Conservation (phyloP, 1,140 invertebrate genomes). For the Halictus rubicundus region DNA sequence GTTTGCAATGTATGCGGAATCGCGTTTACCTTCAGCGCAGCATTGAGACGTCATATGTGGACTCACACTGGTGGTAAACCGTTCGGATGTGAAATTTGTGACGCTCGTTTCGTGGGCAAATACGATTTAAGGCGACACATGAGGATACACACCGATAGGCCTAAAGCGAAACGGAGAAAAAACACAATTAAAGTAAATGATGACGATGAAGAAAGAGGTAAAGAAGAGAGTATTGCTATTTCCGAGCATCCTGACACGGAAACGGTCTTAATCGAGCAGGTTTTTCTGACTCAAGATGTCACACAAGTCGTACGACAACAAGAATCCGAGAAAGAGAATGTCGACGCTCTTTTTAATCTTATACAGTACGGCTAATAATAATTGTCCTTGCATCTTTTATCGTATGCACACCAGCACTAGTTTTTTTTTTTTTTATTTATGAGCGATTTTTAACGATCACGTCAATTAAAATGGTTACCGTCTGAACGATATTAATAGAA, state of each 20-base stretch:
- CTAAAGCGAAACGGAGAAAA: slow-evolving; percentile 57
- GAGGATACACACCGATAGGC: slow-evolving; percentile 71
- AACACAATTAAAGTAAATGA: slow-evolving; percentile 41
- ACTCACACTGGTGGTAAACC: slow-evolving; percentile 79
- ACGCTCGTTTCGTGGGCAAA: slow-evolving; percentile 73
- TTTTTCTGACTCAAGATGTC: slow-evolving; percentile 68
- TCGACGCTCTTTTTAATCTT: slow-evolving; percentile 73
- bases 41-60: slow-evolving; percentile 76
- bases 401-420: neutral
- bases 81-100: slow-evolving; percentile 78
- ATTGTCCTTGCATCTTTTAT: neutral
- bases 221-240: slow-evolving; percentile 21
- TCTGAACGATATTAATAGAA: neutral
- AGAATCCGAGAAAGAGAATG: slow-evolving; percentile 77
- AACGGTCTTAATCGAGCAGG: slow-evolving; percentile 71
- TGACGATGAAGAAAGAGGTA: slow-evolving; percentile 27
- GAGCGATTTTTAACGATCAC: neutral
- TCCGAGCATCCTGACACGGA: slow-evolving; percentile 57
- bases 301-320: slow-evolving; percentile 67
- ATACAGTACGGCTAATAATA: slow-evolving; percentile 69
- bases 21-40: slow-evolving; percentile 76
- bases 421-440: slow-evolving; percentile 3
- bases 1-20: slow-evolving; percentile 79
- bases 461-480: neutral
- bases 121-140: slow-evolving; percentile 77